Evolutionary conservation across 2,888 invertebrate species (phyloP).

Genomic region (Athripsodes cinereus): DNA sequence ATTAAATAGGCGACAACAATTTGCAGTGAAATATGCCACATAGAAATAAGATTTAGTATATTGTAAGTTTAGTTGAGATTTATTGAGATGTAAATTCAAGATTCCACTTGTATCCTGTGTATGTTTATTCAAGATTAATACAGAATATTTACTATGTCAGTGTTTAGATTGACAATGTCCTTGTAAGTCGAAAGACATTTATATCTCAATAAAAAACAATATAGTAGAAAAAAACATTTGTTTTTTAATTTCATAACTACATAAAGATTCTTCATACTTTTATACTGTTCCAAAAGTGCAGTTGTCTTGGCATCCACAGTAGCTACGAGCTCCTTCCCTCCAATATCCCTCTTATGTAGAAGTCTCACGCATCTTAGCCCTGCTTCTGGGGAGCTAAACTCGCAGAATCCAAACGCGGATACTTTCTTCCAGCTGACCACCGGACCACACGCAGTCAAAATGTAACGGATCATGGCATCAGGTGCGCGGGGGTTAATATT

Average conservation of each 20-base stretch:
- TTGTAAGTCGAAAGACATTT: too few species aligned
- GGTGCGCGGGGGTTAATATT: slow-evolving; percentile 94
- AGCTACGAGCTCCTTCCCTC: slow-evolving; percentile 89
- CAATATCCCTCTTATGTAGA: slow-evolving; percentile 87
- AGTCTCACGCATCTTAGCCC: slow-evolving; percentile 90
- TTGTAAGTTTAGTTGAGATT: too few species aligned
- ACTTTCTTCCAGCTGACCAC: slow-evolving; percentile 97
- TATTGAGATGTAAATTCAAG: too few species aligned
- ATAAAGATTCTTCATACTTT: slow-evolving; percentile 57
- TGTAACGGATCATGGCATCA: slow-evolving; percentile 89
- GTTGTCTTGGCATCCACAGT: slow-evolving; percentile 98
- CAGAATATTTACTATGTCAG: background rate
- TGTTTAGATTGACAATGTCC: background rate
- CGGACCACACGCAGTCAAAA: slow-evolving; percentile 88
- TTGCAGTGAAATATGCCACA: too few species aligned
- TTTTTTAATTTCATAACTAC: too few species aligned
- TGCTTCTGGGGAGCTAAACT: slow-evolving; percentile 88
- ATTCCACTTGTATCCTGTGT: too few species aligned
- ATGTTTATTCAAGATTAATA: too few species aligned
- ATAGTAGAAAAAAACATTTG: too few species aligned
- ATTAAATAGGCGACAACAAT: too few species aligned
- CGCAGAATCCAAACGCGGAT: slow-evolving; percentile 97
- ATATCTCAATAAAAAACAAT: too few species aligned
- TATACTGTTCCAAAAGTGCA: slow-evolving; percentile 87
- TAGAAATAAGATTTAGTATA: too few species aligned